phyloP scores from a whole-genome alignment of 1,140 invertebrate species.

The Dreissena rostriformis region DNA sequence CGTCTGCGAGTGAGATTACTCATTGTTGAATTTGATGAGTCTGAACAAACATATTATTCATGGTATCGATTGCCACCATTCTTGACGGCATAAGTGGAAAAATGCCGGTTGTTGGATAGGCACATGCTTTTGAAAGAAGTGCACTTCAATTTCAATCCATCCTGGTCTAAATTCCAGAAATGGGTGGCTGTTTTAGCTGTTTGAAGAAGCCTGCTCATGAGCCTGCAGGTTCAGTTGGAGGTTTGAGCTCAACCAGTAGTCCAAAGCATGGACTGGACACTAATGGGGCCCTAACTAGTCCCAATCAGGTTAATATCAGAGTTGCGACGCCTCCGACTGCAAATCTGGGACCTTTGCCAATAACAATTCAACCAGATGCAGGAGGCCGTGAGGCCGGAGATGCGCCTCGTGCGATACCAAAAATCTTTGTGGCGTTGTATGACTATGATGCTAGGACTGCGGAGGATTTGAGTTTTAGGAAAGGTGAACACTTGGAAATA shows the following conservation, averaged over 20 bases:
- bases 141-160: no score
- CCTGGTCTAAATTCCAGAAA: not conserved
- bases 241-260: constrained; percentile 22
- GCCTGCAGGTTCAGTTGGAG: constrained; percentile 26
- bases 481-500: constrained; percentile 99
- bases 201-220: constrained; percentile 25
- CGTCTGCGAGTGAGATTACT: no score
- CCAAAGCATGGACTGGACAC: constrained; percentile 43
- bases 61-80: no score
- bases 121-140: no score
- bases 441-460: constrained; percentile 99
- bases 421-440: constrained; percentile 97
- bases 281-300: constrained; percentile 44
- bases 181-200: constrained; percentile 56
- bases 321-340: constrained; percentile 23
- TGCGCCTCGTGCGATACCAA: constrained; percentile 54
- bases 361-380: constrained; percentile 20
- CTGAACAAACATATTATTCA: no score
- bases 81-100: no score
- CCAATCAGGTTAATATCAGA: constrained; percentile 44
- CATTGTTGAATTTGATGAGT: no score
- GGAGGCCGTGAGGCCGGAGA: constrained; percentile 9
- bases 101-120: no score
- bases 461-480: constrained; percentile 98
- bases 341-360: constrained; percentile 23